Conservation (phyloP, 2,113 vertebrate genomes). For the Clarias gariepinus region DNA sequence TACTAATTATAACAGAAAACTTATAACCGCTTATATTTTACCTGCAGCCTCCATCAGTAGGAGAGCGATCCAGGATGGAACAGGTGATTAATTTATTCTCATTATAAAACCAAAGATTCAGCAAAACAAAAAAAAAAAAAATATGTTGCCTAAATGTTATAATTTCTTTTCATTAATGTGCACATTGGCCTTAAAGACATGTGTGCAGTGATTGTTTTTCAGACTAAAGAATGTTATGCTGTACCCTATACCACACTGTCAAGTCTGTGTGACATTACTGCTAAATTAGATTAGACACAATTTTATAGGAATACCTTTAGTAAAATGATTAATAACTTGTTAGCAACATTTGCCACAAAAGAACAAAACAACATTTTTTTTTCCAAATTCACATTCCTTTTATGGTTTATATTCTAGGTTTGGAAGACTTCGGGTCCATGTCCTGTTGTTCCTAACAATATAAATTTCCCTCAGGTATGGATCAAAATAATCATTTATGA, state of each 20-base stretch:
- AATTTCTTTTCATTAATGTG: not conserved
- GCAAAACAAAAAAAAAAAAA: not conserved
- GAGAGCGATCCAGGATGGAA: conserved; percentile 45
- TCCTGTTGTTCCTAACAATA: conserved; percentile 45
- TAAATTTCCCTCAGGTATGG: conserved; percentile 25
- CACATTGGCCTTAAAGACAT: not conserved
- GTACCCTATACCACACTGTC: not conserved
- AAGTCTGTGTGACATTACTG: not conserved
- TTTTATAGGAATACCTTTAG: not conserved
- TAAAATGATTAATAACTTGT: not conserved
- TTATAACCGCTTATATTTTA: conserved; percentile 14
- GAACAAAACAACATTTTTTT: not conserved
- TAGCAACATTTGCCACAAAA: not conserved
- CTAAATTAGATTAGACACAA: not conserved
- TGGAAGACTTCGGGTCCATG: conserved; percentile 54
- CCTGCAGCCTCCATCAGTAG: conserved; percentile 62
- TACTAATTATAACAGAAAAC: not conserved
- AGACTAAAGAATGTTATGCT: not conserved
- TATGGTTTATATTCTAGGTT: conserved; percentile 56
- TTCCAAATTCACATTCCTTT: not conserved
- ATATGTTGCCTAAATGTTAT: too few relatives aligned
- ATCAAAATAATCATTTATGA: not conserved
- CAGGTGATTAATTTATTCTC: conserved; percentile 56
- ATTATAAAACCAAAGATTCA: not conserved
- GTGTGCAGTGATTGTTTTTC: not conserved